phyloP scores from a whole-genome alignment of 2,113 vertebrate genomes.

The Seriola dumerili region DNA sequence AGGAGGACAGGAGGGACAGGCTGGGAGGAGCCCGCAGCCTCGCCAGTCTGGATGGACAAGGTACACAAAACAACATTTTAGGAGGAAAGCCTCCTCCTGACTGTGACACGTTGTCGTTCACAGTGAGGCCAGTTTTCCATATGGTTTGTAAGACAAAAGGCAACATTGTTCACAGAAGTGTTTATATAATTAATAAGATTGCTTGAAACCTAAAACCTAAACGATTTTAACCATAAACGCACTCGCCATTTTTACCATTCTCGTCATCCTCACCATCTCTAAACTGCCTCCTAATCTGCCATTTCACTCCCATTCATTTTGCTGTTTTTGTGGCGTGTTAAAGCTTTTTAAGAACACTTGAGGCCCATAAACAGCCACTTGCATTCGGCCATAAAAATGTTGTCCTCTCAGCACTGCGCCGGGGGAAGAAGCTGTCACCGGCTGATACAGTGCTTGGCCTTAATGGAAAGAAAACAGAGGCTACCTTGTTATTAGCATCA shows the following conservation, averaged over 20 bases:
- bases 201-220: conserved; percentile 2
- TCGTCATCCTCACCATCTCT: background rate
- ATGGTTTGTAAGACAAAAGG: background rate
- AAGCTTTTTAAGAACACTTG: conserved; percentile 40
- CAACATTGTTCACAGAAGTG: background rate
- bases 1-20: conserved; percentile 85
- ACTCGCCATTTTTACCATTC: background rate
- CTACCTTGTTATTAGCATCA: conserved; percentile 29
- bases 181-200: background rate
- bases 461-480: conserved; percentile 32
- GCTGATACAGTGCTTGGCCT: conserved; percentile 34
- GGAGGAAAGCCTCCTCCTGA: background rate
- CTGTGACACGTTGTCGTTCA: background rate
- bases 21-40: conserved; percentile 91
- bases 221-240: background rate
- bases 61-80: conserved; percentile 75
- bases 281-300: background rate
- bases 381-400: conserved; percentile 34
- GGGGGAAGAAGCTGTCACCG: background rate
- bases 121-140: background rate
- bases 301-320: background rate
- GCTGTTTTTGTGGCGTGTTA: background rate
- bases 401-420: conserved; percentile 15
- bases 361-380: conserved; percentile 44
- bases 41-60: conserved; percentile 95